Base-by-base conservation (phyloP, 1,140 invertebrate species). In the Trichonephila inaurata region DNA sequence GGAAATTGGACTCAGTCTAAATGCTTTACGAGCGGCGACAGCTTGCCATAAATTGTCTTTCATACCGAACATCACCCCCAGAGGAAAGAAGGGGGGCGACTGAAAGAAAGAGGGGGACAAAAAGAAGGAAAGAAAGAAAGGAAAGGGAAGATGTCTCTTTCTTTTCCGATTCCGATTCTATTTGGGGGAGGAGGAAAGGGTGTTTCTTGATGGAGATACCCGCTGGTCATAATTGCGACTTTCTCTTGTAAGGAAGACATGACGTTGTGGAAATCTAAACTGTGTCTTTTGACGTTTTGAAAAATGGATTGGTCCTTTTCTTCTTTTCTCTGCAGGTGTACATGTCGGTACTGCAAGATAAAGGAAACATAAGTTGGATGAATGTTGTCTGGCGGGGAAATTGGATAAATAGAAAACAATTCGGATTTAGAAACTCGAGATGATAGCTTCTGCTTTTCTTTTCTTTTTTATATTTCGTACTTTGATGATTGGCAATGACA, bases 41-140 rank as follows among this genome's bases (percentile, higher is more conserved):
- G 91, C 91, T 92, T 86, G 91, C 82, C 72, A 87, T 92, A 92
- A 92, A 92, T 92, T 92, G 91, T 92, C 91, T 92, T 87, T 92
- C 82, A 92, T 92, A 64, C 85, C 51, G 51, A 92, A 72, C 90
- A 92, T 92, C 90, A 85, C 28, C 60, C 40, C 60, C 21, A 18
- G 33, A 77, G 64, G 51, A 60, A 69, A 64, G 62, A 81, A 44
- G 7, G 60, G 24, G 21, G n/a, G n/a, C n/a, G 6, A 66, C 12
- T 66, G 21, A 90, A 72, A 72, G 24, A 77, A 77, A 72, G 14
- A 77, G 33, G 14, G 33, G 69, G 10, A 19, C 12, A 19, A 77
- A 33, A 77, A 77, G 33, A 72, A 28, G 24, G 40, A 33, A 24
- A 44, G 88, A 89, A 89, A 69, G 28, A 33, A 60, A 69, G 58